These are phyloP conservation scores for Vandiemenella viatica DNA, from an alignment of 2,888 invertebrate genomes.

Conservation along the genomic window DNA sequence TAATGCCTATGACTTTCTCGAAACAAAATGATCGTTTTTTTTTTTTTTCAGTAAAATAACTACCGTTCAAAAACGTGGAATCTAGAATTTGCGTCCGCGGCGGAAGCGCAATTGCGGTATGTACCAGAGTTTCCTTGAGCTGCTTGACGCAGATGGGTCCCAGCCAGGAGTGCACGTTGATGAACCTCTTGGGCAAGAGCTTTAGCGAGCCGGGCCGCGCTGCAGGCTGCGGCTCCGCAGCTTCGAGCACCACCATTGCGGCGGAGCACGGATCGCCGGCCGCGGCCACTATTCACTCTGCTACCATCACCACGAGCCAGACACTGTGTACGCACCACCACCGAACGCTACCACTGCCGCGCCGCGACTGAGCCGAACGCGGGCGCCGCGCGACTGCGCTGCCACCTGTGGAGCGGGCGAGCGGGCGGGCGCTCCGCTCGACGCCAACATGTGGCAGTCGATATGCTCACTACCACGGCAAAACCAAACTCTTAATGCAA, in stretches of 20 bases:
- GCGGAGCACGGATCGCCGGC: not conserved
- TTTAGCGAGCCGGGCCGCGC: constrained; percentile 44
- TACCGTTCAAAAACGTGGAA: too few relatives aligned
- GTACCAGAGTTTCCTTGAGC: constrained; percentile 35
- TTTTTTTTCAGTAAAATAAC: too few relatives aligned
- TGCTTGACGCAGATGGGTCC: constrained; percentile 42
- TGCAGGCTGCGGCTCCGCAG: constrained; percentile 13
- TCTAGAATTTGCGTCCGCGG: too few relatives aligned
- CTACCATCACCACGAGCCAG: not conserved
- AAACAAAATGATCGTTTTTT: too few relatives aligned
- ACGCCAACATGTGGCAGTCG: too few relatives aligned
- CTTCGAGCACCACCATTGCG: constrained; percentile 55
- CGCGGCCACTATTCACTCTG: too few relatives aligned
- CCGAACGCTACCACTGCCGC: not conserved
- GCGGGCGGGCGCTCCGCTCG: too few relatives aligned
- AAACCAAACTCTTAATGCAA: too few relatives aligned
- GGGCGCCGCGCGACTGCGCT: not conserved
- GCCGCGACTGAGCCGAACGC: not conserved
- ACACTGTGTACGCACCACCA: constrained; percentile 3
- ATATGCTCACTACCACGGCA: too few relatives aligned
- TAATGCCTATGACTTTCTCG: too few relatives aligned
- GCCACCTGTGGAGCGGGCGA: not conserved
- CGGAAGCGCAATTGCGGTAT: too few relatives aligned
- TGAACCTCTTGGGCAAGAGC: constrained; percentile 79
- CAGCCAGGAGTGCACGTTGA: constrained; percentile 81